These are phyloP conservation scores for Sterrhoptilus dennistouni DNA, from an alignment of 2,113 vertebrate genomes.

Conservation along the genomic window DNA sequence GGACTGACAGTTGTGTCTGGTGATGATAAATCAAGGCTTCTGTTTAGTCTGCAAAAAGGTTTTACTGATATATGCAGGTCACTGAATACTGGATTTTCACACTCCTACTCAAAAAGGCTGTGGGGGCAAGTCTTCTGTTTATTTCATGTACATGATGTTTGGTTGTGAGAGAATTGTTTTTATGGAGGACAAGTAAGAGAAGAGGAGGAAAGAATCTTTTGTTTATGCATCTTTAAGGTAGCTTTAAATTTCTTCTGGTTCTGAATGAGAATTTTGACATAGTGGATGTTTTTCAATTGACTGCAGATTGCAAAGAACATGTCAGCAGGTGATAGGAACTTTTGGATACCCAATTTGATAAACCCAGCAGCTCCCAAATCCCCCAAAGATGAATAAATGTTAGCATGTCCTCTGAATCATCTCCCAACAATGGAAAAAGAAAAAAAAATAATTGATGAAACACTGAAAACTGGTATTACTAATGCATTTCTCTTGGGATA, in stretches of 20 bases:
- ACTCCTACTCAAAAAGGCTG: not conserved
- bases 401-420: not conserved
- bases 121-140: not conserved
- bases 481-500: not conserved
- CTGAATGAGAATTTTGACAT: not conserved
- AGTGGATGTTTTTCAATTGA: not conserved
- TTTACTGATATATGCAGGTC: not conserved
- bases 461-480: fast-evolving
- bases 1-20: not conserved
- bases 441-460: not conserved
- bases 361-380: not conserved
- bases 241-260: not conserved
- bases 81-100: not conserved
- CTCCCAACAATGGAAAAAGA: not conserved
- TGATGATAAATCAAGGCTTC: not conserved
- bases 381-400: not conserved
- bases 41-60: not conserved
- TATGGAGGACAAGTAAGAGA: not conserved
- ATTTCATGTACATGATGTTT: not conserved
- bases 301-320: not conserved
- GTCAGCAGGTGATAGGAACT: not conserved
- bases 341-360: not conserved
- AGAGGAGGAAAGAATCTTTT: not conserved
- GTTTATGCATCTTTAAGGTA: not conserved
- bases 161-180: not conserved